phyloP scores from a whole-genome alignment of 1,140 invertebrate species.

The Ceratina australensis region DNA sequence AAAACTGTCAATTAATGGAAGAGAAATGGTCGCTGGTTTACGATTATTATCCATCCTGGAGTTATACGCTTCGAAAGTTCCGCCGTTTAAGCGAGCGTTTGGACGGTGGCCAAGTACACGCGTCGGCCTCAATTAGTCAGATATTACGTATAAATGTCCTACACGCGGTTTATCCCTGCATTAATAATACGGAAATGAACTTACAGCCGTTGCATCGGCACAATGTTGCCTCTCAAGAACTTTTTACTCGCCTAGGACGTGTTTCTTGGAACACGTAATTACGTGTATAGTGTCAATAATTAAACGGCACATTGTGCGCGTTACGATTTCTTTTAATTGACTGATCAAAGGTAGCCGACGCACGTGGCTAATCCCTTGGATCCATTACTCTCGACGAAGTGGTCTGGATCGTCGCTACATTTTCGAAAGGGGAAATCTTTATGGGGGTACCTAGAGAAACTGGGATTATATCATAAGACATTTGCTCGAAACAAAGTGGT shows the following conservation, averaged over 20 bases:
- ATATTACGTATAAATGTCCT: conserved; percentile 67
- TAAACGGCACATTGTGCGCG: neutral
- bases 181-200: conserved; percentile 68
- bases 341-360: neutral
- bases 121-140: conserved; percentile 72
- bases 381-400: neutral
- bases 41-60: no score
- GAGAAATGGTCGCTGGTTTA: no score
- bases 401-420: neutral
- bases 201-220: conserved; percentile 28
- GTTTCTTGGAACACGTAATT: neutral
- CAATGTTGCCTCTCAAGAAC: neutral
- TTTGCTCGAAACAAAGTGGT: neutral
- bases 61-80: no score
- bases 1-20: no score
- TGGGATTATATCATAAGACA: neutral
- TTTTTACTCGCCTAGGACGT: neutral
- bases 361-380: neutral
- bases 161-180: conserved; percentile 59
- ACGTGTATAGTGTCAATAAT: neutral
- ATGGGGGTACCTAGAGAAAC: neutral
- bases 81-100: conserved; percentile 48
- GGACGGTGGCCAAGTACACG: conserved; percentile 66
- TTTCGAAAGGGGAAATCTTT: neutral
- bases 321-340: neutral